phyloP scores from a whole-genome alignment of 2,888 invertebrate genomes.

The Proisotoma minuta region DNA sequence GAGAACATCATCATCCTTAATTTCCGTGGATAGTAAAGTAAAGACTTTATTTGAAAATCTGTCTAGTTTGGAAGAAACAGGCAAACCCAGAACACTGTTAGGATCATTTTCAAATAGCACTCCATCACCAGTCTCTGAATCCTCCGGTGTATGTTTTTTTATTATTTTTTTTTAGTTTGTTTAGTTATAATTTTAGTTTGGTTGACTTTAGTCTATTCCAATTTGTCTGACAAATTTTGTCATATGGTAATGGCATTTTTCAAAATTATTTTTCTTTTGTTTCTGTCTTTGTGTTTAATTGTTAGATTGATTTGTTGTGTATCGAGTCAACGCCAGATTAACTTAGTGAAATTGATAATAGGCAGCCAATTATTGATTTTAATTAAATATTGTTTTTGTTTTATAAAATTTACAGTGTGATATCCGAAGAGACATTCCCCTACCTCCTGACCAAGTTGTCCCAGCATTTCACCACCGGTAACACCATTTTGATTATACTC shows the following conservation, averaged over 20 bases:
- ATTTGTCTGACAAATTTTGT: background rate
- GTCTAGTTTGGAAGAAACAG: background rate
- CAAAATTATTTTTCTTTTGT: background rate
- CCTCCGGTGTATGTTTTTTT: conserved; percentile 12
- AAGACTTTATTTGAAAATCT: conserved; percentile 17
- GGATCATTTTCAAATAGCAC: conserved; percentile 4
- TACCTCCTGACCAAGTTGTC: conserved; percentile 44
- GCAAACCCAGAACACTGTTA: background rate
- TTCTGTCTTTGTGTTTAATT: background rate
- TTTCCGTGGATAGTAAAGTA: conserved; percentile 58
- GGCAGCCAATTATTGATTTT: conserved; percentile 3
- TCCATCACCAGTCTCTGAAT: conserved; percentile 8
- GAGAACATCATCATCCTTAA: conserved; percentile 65
- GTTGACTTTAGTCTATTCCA: background rate
- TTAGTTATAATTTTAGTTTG: conserved; percentile 5
- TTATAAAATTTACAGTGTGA: conserved; percentile 41
- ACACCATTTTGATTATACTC: no score
- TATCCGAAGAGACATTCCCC: conserved; percentile 26
- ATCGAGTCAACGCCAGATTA: no score
- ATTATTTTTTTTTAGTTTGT: conserved; percentile 8
- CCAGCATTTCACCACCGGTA: conserved; percentile 46
- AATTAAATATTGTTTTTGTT: background rate
- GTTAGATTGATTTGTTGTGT: background rate
- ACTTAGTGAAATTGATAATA: no score
- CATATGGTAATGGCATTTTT: background rate